Conservation (phyloP, 2,888 invertebrate genomes). For the Nymphalis polychloros region DNA sequence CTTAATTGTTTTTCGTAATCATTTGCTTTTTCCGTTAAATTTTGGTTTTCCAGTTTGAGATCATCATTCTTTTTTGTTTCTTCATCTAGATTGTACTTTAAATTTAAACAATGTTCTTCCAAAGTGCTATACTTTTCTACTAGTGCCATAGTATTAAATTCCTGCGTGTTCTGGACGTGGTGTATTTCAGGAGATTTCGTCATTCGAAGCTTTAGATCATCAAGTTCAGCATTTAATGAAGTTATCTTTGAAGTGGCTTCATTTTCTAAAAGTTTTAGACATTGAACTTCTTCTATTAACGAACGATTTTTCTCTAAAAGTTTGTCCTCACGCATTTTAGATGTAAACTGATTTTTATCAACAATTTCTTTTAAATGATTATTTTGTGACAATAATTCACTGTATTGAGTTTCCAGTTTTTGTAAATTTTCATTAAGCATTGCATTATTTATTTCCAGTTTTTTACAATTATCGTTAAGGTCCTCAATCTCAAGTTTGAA, state of each 20-base stretch:
- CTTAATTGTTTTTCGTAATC: constrained; percentile 53
- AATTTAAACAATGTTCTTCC: constrained; percentile 56
- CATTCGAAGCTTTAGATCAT: constrained; percentile 37
- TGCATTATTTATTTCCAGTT: constrained; percentile 19
- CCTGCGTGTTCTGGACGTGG: constrained; percentile 29
- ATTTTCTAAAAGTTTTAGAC: constrained; percentile 46
- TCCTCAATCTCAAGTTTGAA: constrained; percentile 30
- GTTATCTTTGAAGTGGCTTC: constrained; percentile 49
- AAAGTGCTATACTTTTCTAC: constrained; percentile 51
- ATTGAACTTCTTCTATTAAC: constrained; percentile 49
- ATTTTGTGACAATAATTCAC: constrained; percentile 46
- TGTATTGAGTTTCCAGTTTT: constrained; percentile 30
- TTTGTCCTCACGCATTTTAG: constrained; percentile 43
- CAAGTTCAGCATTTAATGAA: constrained; percentile 51
- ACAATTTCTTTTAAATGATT: constrained; percentile 48
- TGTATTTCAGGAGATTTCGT: constrained; percentile 15
- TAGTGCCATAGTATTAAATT: constrained; percentile 43
- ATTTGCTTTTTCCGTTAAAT: constrained; percentile 45
- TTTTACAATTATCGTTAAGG: constrained; percentile 21
- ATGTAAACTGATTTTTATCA: constrained; percentile 51
- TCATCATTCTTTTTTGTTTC: constrained; percentile 65
- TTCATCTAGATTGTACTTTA: constrained; percentile 60
- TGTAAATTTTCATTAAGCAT: constrained; percentile 30
- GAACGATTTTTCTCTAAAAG: constrained; percentile 43
- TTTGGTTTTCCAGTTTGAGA: constrained; percentile 52